phyloP scores from a whole-genome alignment of 2,888 invertebrate genomes.

The Xestobium rufovillosum region DNA sequence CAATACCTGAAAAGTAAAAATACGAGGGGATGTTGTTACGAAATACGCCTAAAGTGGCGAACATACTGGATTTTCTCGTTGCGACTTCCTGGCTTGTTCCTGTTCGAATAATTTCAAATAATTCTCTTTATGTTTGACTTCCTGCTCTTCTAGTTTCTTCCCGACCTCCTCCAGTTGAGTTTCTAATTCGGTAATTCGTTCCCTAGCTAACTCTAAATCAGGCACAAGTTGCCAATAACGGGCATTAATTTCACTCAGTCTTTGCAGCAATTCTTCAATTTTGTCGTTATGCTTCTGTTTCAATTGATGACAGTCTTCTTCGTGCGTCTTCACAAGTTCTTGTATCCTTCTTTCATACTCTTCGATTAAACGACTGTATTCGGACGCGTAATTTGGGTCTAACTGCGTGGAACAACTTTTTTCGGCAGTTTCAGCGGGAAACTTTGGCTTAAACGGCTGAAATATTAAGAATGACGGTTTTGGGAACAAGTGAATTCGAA shows the following conservation, averaged over 20 bases:
- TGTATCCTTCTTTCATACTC: constrained; percentile 69
- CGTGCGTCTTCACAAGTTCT: constrained; percentile 59
- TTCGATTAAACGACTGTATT: constrained; percentile 60
- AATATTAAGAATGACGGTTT: constrained; percentile 13
- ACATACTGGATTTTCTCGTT: constrained; percentile 61
- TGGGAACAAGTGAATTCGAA: constrained; percentile 1
- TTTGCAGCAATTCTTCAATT: constrained; percentile 64
- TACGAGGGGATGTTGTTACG: background rate
- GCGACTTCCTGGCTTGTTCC: constrained; percentile 68
- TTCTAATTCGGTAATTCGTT: constrained; percentile 62
- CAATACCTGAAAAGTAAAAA: constrained; percentile 33
- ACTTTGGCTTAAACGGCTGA: constrained; percentile 29
- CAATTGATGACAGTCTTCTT: constrained; percentile 63
- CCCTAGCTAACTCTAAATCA: constrained; percentile 65
- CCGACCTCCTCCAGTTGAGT: constrained; percentile 64
- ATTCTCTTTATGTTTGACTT: constrained; percentile 64
- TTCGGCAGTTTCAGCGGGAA: constrained; percentile 16
- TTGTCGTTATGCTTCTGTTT: constrained; percentile 75
- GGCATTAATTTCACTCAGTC: constrained; percentile 66
- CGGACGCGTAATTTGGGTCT: constrained; percentile 47
- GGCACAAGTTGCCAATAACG: constrained; percentile 70
- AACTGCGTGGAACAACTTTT: background rate
- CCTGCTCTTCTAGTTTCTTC: constrained; percentile 61
- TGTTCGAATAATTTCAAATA: constrained; percentile 76
- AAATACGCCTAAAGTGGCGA: too few species aligned